Conservation (phyloP, 2,888 invertebrate genomes). For the Hydraecia micacea region DNA sequence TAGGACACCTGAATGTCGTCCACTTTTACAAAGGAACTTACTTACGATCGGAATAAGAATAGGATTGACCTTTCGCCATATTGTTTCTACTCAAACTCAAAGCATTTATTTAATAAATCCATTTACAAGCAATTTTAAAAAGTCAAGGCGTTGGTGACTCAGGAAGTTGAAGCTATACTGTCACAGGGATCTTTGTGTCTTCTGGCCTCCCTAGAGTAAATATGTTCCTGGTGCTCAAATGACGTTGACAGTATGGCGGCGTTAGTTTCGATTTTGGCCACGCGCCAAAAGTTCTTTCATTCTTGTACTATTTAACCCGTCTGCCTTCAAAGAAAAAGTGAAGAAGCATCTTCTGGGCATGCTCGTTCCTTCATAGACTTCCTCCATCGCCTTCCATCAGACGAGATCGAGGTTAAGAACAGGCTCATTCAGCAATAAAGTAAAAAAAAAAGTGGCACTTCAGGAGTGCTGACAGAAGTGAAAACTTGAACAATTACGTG, state of each 20-base stretch:
- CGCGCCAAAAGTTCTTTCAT: neutral
- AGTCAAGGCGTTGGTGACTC: neutral
- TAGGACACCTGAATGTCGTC: slow-evolving; percentile 54
- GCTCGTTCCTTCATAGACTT: too few relatives aligned
- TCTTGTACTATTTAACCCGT: neutral
- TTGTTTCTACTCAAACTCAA: neutral
- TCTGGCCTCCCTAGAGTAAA: too few relatives aligned
- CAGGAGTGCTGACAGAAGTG: too few relatives aligned
- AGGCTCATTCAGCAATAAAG: too few relatives aligned
- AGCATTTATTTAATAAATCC: neutral
- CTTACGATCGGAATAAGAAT: slow-evolving; percentile 13
- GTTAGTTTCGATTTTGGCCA: neutral
- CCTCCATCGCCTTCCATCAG: too few relatives aligned
- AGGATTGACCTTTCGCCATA: slow-evolving; percentile 48
- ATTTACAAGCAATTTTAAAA: neutral
- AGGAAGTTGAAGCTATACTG: neutral
- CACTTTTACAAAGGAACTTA: slow-evolving; percentile 49
- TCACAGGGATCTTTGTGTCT: neutral
- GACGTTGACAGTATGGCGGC: neutral
- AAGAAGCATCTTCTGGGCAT: too few relatives aligned
- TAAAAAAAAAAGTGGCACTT: too few relatives aligned
- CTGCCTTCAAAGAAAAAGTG: too few relatives aligned
- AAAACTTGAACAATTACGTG: too few relatives aligned
- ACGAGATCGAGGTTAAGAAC: too few relatives aligned
- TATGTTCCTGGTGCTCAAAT: neutral